Conservation (phyloP, 2,113 vertebrate species). For the Pedetes capensis region DNA sequence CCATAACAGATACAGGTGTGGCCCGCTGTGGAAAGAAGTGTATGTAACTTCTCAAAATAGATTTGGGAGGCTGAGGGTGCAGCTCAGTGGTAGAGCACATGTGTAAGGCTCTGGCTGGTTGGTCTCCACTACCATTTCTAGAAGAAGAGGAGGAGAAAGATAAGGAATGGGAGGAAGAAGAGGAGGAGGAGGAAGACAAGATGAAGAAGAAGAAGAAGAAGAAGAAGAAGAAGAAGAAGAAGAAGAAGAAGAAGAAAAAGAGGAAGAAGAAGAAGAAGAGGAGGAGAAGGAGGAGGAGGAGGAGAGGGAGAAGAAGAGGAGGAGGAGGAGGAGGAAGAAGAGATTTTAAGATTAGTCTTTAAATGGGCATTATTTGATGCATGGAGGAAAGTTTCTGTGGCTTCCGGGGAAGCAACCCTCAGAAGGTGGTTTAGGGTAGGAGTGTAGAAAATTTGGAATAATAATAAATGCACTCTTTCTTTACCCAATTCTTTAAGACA, state of each 20-base stretch:
- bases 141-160: background rate
- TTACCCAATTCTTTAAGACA: background rate
- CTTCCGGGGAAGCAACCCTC: background rate
- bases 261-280: background rate
- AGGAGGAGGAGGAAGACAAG: background rate
- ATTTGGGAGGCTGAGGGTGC: background rate
- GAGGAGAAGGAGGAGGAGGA: background rate
- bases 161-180: background rate
- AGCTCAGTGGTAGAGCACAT: background rate
- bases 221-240: background rate
- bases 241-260: background rate
- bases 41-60: background rate
- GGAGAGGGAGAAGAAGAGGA: background rate
- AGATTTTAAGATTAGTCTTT: background rate
- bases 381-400: no score
- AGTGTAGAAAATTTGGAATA: background rate
- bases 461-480: background rate
- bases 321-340: background rate
- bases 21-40: background rate
- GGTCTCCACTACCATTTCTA: no score
- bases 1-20: background rate
- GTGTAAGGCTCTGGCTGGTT: background rate
- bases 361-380: background rate
- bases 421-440: background rate
- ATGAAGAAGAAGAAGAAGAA: no score